These are phyloP conservation scores for Drosophila bocqueti DNA, from an alignment of 1,140 invertebrate genomes.

Conservation along the genomic window DNA sequence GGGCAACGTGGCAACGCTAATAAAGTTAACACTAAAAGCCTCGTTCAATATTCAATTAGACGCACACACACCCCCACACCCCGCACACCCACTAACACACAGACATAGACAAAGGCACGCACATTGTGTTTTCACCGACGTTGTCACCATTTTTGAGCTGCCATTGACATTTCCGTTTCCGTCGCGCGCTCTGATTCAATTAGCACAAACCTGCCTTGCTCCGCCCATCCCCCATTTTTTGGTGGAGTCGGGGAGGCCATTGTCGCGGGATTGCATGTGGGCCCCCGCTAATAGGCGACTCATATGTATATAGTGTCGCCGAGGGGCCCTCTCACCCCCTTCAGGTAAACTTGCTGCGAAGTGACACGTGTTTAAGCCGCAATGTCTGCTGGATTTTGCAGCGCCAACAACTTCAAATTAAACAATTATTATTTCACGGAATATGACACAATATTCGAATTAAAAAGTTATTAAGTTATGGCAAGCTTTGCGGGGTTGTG, in stretches of 20 bases:
- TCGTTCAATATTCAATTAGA: constrained; percentile 82
- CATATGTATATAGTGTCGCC: constrained; percentile 20
- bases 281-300: constrained; percentile 38
- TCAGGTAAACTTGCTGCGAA: neutral
- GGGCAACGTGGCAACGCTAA: constrained; percentile 67
- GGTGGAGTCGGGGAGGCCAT: constrained; percentile 16
- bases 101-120: constrained; percentile 13
- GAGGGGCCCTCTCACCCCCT: neutral
- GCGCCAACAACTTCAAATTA: constrained; percentile 28
- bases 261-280: constrained; percentile 31
- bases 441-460: constrained; percentile 14
- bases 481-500: neutral
- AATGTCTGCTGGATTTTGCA: constrained; percentile 3
- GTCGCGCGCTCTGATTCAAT: constrained; percentile 71
- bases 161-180: constrained; percentile 80
- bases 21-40: constrained; percentile 81
- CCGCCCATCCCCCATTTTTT: neutral
- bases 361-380: constrained; percentile 35
- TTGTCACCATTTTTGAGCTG: constrained; percentile 73
- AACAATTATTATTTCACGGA: constrained; percentile 33
- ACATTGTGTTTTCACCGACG: constrained; percentile 45
- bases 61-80: constrained; percentile 39
- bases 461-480: constrained; percentile 28
- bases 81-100: constrained; percentile 15
- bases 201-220: constrained; percentile 57